A percentile compares a stretch with the other conserved stretches of the same genome.
Conservation (phyloP, 1,140 invertebrate genomes). For the Neuroterus valhalla region DNA sequence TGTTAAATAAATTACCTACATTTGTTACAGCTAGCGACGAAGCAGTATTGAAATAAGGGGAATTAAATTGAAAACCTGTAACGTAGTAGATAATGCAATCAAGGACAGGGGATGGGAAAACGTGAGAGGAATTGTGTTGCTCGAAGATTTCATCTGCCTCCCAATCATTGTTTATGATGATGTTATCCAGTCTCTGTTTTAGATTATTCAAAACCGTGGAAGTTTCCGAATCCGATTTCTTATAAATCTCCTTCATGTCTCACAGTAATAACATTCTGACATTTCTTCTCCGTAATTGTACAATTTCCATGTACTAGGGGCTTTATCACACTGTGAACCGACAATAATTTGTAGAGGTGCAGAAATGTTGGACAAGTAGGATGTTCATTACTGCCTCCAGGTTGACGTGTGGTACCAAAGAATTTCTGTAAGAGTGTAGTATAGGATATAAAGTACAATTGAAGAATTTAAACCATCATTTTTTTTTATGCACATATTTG, state of each 20-base stretch:
- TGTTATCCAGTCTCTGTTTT: slow-evolving; percentile 36
- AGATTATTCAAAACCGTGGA: slow-evolving; percentile 31
- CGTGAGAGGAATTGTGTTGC: slow-evolving; percentile 38
- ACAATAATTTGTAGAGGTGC: slow-evolving; percentile 51
- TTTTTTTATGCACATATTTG: neutral
- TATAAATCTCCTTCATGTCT: slow-evolving; percentile 37
- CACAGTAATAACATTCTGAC: slow-evolving; percentile 28
- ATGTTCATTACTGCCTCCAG: slow-evolving; percentile 47
- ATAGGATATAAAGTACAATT: neutral
- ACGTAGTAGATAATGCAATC: slow-evolving; percentile 54
- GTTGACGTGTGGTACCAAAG: slow-evolving; percentile 50
- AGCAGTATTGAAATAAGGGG: neutral
- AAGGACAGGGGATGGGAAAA: no score
- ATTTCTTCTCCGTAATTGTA: slow-evolving; percentile 31
- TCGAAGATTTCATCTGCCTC: slow-evolving; percentile 45
- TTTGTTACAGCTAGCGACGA: no score
- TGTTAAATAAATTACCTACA: no score
- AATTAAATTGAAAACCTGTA: slow-evolving; percentile 45
- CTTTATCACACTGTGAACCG: slow-evolving; percentile 44
- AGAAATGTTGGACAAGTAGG: slow-evolving; percentile 47
- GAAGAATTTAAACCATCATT: no score
- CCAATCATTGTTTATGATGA: slow-evolving; percentile 37
- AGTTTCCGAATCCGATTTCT: neutral
- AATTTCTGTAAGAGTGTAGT: slow-evolving; percentile 45
- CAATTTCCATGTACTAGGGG: no score